These are phyloP conservation scores for Hetaerina americana DNA, from an alignment of 1,140 invertebrate species.

Conservation along the genomic window DNA sequence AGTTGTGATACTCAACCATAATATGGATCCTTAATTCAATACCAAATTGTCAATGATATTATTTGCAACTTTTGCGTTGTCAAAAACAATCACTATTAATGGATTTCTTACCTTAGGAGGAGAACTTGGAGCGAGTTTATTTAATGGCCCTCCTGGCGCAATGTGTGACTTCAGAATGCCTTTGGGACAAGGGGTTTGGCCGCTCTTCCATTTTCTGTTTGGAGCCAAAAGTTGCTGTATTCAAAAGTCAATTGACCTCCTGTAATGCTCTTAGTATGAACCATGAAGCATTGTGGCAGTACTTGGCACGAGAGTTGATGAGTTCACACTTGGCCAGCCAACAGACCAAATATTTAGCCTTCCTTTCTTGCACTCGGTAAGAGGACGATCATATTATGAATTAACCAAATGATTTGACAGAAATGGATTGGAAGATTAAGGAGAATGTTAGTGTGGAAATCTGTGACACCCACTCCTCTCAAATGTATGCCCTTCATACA, in stretches of 20 bases:
- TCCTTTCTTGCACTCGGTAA: conserved; percentile 76
- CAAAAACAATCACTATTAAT: too few relatives aligned
- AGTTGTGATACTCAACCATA: too few relatives aligned
- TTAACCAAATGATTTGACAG: too few relatives aligned
- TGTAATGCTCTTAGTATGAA: conserved; percentile 56
- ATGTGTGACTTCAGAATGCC: conserved; percentile 72
- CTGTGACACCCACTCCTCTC: too few relatives aligned
- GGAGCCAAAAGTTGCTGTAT: conserved; percentile 49
- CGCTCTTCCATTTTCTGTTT: conserved; percentile 69
- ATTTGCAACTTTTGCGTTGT: too few relatives aligned
- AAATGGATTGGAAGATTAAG: too few relatives aligned
- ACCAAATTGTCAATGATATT: too few relatives aligned
- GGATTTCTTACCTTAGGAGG: too few relatives aligned
- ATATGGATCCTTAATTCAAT: too few relatives aligned
- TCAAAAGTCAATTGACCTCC: conserved; percentile 54
- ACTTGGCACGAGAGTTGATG: conserved; percentile 67
- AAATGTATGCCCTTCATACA: too few relatives aligned
- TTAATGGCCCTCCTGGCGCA: conserved; percentile 70
- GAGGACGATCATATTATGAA: too few relatives aligned
- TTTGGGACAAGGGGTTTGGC: conserved; percentile 64
- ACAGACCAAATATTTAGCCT: conserved; percentile 73
- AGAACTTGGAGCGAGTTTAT: conserved; percentile 60
- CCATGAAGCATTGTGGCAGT: conserved; percentile 70
- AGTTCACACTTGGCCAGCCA: conserved; percentile 44
- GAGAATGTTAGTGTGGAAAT: too few relatives aligned